These are phyloP conservation scores for Acronicta alni DNA, from an alignment of 2,888 invertebrate genomes.

Conservation along the genomic window DNA sequence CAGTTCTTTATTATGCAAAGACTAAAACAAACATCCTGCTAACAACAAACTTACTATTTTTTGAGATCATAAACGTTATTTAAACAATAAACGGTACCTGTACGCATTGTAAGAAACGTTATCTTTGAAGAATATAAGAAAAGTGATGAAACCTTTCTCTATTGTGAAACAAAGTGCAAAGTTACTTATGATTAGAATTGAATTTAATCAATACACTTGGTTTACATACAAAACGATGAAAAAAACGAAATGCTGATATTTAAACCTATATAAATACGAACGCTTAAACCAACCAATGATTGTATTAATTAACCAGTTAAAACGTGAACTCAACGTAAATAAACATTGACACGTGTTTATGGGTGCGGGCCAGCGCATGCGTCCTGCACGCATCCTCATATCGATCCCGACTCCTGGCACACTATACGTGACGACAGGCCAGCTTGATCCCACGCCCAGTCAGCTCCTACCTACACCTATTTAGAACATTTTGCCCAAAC, in stretches of 20 bases:
- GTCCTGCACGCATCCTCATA: slow-evolving; percentile 57
- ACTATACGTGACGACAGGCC: slow-evolving; percentile 67
- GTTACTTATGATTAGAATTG: too few relatives aligned
- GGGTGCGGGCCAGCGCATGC: slow-evolving; percentile 79
- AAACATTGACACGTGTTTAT: slow-evolving; percentile 87
- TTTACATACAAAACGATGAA: not conserved
- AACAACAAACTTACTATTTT: not conserved
- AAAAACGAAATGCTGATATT: not conserved
- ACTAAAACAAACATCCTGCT: not conserved
- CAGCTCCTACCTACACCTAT: slow-evolving; percentile 12
- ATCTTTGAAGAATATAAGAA: too few relatives aligned
- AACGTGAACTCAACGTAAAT: slow-evolving; percentile 85
- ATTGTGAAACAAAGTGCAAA: too few relatives aligned
- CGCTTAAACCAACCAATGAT: slow-evolving; percentile 40
- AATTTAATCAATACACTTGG: too few relatives aligned
- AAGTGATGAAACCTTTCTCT: too few relatives aligned
- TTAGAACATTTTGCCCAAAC: slow-evolving; percentile 1
- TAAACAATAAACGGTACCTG: not conserved
- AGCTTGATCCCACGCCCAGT: slow-evolving; percentile 20
- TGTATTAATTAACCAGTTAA: slow-evolving; percentile 59
- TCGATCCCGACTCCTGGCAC: slow-evolving; percentile 70
- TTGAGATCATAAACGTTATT: not conserved
- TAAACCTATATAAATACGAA: slow-evolving; percentile 3
- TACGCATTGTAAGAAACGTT: too few relatives aligned
- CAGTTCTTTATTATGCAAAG: not conserved